These are phyloP conservation scores for Cebus imitator DNA, from an alignment of 2,113 vertebrate genomes.

Conservation along the genomic window DNA sequence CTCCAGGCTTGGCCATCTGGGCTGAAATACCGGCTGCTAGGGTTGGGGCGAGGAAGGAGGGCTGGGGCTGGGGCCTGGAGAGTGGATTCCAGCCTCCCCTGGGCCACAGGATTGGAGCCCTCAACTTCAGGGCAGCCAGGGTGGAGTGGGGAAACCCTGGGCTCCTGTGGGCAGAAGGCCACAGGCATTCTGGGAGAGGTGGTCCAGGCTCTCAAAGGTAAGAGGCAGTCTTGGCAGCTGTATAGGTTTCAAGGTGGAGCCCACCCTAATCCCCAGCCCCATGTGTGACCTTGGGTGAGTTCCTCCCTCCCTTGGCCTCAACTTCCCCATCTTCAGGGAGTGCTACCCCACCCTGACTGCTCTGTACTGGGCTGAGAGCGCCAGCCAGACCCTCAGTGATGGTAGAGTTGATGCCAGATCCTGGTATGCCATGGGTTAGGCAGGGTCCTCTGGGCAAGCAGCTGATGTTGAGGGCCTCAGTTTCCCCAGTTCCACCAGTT, in stretches of 20 bases:
- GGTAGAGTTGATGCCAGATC: background rate
- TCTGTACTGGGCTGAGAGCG: background rate
- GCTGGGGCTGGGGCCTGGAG: background rate
- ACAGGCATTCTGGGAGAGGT: background rate
- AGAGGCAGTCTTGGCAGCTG: background rate
- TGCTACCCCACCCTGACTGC: fast-evolving
- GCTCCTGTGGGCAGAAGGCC: background rate
- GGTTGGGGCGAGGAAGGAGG: background rate
- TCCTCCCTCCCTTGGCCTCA: background rate
- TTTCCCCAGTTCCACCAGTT: fast-evolving
- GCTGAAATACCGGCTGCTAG: background rate
- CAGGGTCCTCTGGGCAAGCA: background rate
- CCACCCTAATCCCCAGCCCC: background rate
- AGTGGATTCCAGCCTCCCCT: background rate
- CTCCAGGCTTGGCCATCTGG: conserved; percentile 74
- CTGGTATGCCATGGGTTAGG: fast-evolving
- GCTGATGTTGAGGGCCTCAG: background rate
- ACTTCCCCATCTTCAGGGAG: background rate
- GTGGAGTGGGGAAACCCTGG: too few relatives aligned
- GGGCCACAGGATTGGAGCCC: background rate
- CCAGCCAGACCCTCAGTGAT: background rate
- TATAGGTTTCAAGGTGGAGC: background rate
- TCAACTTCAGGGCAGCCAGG: background rate
- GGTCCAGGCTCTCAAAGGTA: background rate
- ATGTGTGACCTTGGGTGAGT: background rate